These are phyloP conservation scores for Seira sanloemensis DNA, from an alignment of 2,888 invertebrate genomes.

Conservation along the genomic window DNA sequence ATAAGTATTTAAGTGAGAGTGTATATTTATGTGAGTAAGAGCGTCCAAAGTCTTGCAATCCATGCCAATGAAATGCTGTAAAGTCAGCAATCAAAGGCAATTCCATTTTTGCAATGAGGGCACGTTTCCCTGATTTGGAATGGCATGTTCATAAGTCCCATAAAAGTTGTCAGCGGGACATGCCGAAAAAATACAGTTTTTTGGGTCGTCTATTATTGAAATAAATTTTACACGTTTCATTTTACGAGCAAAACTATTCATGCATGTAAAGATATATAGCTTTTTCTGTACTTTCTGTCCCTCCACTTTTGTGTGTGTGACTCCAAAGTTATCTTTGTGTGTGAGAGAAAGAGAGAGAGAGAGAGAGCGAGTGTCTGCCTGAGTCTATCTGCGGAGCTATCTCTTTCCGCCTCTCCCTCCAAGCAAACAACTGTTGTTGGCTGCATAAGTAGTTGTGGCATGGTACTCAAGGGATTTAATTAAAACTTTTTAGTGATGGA, in stretches of 20 bases:
- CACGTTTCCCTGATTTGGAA: conserved; percentile 18
- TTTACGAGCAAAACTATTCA: conserved; percentile 55
- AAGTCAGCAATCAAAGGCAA: conserved; percentile 58
- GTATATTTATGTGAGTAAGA: background rate
- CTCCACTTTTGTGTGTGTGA: background rate
- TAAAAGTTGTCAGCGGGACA: conserved; percentile 44
- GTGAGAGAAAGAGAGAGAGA: too few species aligned
- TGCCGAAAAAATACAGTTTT: conserved; percentile 34
- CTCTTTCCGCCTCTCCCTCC: background rate
- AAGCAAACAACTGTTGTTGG: conserved; percentile 37
- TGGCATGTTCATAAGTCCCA: conserved; percentile 34
- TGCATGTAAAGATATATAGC: conserved; percentile 55
- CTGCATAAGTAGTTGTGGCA: conserved; percentile 59
- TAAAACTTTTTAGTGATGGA: conserved; percentile 62
- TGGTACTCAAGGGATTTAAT: conserved; percentile 65
- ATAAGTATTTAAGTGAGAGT: background rate
- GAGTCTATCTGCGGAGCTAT: background rate
- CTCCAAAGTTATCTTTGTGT: background rate
- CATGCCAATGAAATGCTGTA: conserved; percentile 30
- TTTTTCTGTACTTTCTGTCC: conserved; percentile 17
- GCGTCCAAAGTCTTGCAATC: background rate
- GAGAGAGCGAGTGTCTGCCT: too few species aligned
- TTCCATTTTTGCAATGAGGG: conserved; percentile 49
- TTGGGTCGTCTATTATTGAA: conserved; percentile 58
- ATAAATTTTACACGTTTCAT: conserved; percentile 58